Base-by-base conservation (phyloP, 2,113 vertebrate genomes). In the Prolemur simus region DNA sequence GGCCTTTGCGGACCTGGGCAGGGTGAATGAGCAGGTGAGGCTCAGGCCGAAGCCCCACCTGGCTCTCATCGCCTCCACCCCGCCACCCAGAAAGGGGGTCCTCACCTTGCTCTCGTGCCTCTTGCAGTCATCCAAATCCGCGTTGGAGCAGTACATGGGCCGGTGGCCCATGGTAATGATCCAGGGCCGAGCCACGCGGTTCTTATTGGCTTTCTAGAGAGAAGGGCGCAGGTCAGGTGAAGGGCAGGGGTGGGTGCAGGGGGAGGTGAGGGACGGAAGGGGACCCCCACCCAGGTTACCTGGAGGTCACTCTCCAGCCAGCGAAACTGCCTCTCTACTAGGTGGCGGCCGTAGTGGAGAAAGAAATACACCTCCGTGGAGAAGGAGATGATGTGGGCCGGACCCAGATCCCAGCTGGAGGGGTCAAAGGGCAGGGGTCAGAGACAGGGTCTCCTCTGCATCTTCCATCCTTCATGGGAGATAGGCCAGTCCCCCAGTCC, bases 81-180 rank as follows among this genome's bases (percentile, higher is more conserved):
- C 0, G 5, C 20, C 56, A 18, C 17, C 25, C 69, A 9, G 32
- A 63, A 25, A 17, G 2, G 21, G 27, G 5, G 58, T 2, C n/a
- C 93, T 92, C 97, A 99, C 99, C 87, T 94, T 98, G 95, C 99
- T 99, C 47, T 99, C 98, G 1, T 98, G 98, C 84, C 54, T 85
- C 0, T 98, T 99, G 77, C 99, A 99, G 98, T 99, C 99, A 3
- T 99, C 99, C 39, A 98, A 74, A 91, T 99, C 99, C 0, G 99
- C 98, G 1, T 99, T 99, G 80, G 99, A 99, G 82, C 99, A 99
- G 98, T 99, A 99, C 99, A 99, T 99, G 71, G 99, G 99, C 93
- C 99, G 98, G 96, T 99, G 99, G 52, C 99, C 99, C 99, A 99
- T 99, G 49, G 99, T 99, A 96, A 99, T 99, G 98, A 99, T 99